Percentiles rank a stretch among this genome's conserved stretches.
phyloP scores from a whole-genome alignment of 2,888 invertebrate species.

The Eupithecia abbreviata region DNA sequence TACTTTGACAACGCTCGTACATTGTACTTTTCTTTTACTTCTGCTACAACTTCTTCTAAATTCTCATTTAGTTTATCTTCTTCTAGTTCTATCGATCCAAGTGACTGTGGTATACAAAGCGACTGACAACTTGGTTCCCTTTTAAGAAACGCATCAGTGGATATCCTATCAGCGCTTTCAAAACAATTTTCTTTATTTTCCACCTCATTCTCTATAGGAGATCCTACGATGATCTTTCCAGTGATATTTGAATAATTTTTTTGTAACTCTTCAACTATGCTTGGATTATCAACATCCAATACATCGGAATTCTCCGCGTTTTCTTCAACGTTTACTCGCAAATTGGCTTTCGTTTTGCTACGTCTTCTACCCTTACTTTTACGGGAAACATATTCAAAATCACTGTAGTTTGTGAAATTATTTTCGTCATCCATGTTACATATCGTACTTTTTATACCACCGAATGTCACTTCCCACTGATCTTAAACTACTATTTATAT shows the following conservation, averaged over 20 bases:
- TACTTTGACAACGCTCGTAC: conserved; percentile 54
- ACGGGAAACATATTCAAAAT: conserved; percentile 24
- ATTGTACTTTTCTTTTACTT: conserved; percentile 15
- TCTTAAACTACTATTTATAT: not conserved
- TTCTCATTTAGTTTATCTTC: not conserved
- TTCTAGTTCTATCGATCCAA: not conserved
- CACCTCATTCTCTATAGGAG: conserved; percentile 7
- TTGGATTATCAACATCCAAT: conserved; percentile 7
- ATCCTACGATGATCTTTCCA: not conserved
- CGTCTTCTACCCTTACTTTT: conserved; percentile 35
- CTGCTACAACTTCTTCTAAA: not conserved
- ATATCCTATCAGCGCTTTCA: conserved; percentile 11
- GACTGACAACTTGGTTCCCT: not conserved
- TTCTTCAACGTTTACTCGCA: conserved; percentile 14
- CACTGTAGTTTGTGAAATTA: not conserved
- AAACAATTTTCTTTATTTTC: not conserved
- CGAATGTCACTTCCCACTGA: not conserved
- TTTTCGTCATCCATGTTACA: conserved; percentile 20
- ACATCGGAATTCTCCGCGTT: conserved; percentile 17
- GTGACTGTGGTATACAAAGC: not conserved
- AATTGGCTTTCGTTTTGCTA: conserved; percentile 20
- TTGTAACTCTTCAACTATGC: conserved; percentile 1
- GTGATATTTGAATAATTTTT: not conserved
- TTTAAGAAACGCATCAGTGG: conserved; percentile 14
- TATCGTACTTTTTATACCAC: not conserved